Evolutionary conservation across 2,797 vertebrate species (phyloP), one percentile per base, ranked within the genome.

Genomic region (Danio kyathit): DNA sequence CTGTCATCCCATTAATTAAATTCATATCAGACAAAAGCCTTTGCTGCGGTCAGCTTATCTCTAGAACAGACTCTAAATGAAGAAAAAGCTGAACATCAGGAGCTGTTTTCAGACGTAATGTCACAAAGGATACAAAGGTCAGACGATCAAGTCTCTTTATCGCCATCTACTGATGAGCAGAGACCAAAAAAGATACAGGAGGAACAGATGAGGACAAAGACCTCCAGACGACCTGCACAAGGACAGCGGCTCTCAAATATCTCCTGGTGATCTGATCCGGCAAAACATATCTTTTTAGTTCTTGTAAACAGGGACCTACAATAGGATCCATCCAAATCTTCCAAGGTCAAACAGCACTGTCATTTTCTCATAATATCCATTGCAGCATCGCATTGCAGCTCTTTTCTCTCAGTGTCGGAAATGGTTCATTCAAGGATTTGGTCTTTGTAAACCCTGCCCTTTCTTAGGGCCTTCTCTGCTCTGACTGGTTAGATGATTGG

Each of bases 161-260:
- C 79, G 73, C 88, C 90, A 89, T 88, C 90, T 92, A 84, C 72
- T 86, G 89, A 59, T 1, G 46, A 63, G 29, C 2, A 14, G 13
- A 59, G 66, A 63, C 49, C n/a, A 51, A 41, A 81, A 44, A 48
- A n/a, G 7, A 38, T 43, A 52, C 65, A 81, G 51, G 66, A 74
- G 73, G 59, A 74, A 56, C 63, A 63, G 29, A 48, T 21, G 43
- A 54, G 64, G 82, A 86, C 74, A 84, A 79, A 84, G 29, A 60
- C 41, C 12, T 46, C 21, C 56, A 74, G 75, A 49, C 49, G 51
- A 82, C 69, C 82, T 78, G 51, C 67, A 69, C 13, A 16, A 56
- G 17, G 4, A 16, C 48, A 21, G n/a, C 19, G 11, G 16, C 11
- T 41, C 6, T 41, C 29, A 54, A 40, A 40, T 6, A 29, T 29